Evolutionary conservation across 1,140 invertebrate species (phyloP), one percentile per base, ranked within the genome.

Genomic region (Saxidomus purpurata): DNA sequence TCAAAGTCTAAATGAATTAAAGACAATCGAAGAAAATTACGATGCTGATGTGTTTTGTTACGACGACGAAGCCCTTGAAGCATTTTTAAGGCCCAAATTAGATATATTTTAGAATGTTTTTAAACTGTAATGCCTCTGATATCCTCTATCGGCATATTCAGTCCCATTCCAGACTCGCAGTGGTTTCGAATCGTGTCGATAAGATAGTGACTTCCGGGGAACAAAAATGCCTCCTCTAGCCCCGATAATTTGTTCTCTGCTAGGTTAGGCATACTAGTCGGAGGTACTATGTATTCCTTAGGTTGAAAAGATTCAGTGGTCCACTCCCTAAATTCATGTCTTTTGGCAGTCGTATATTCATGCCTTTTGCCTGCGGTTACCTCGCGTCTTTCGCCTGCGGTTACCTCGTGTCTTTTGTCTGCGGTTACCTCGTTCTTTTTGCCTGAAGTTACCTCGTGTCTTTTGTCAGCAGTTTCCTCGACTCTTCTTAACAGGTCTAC

Each of bases 151-250:
- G 6, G 6, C 43, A 77, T 49, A 0, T 17, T 47, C 0, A 28
- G 25, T 1, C 34, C 34, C 13, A 28, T 49, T 38, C 34, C 34
- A 36, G 67, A 71, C 8, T 77, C 74, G 47, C 40, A 77, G 17
- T 77, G 74, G 1, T 77, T 36, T 1, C 25, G 34, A 17, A 77
- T 77, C 25, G 49, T 28, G n/a, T 77, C 74, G 0, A 15, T 52
- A 28, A 77, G 47, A 77, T 49, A 77, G 49, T 77, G 74, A 31
- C 74, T 77, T 25, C 74, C 74, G 1, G 74, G 74, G 25, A 77
- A 77, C 40, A 77, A 31, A 17, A 77, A 52, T 0, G 74, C 74
- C 28, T 77, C 74, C 9, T 77, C 34, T 1, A 38, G 25, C 11
- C 34, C 67, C 22, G 34, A 9, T 0, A 22, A 38, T 17, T 36